Evolutionary conservation across 2,797 vertebrate genomes (phyloP).

Genomic region (Dicrostonyx torquatus): DNA sequence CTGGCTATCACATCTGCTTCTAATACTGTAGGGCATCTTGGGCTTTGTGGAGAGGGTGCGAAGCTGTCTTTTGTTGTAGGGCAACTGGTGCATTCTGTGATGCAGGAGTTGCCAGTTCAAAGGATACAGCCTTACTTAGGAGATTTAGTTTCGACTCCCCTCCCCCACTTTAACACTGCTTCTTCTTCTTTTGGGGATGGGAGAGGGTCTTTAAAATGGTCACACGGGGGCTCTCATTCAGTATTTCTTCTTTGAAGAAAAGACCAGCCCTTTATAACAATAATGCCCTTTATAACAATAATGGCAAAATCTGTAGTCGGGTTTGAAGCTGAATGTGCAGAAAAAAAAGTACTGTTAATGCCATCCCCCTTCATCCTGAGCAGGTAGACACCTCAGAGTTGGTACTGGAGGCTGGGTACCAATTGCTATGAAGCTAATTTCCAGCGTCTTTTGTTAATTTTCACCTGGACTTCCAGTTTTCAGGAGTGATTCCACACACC

Average conservation of each 20-base stretch:
- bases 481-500: conserved; percentile 77
- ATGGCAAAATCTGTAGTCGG: conserved; percentile 79
- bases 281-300: conserved; percentile 80
- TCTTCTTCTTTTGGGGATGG: conserved; percentile 73
- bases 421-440: conserved; percentile 83
- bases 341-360: conserved; percentile 75
- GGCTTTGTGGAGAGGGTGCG: conserved; percentile 74
- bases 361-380: conserved; percentile 65
- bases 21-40: conserved; percentile 75
- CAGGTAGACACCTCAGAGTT: conserved; percentile 80
- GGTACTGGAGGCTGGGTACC: conserved; percentile 78
- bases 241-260: conserved; percentile 65
- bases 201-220: conserved; percentile 75
- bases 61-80: conserved; percentile 76
- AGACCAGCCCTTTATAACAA: conserved; percentile 77
- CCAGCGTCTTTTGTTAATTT: conserved; percentile 84
- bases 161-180: conserved; percentile 55
- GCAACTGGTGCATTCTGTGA: conserved; percentile 74
- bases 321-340: conserved; percentile 78
- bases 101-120: conserved; percentile 79
- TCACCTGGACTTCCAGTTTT: conserved; percentile 64
- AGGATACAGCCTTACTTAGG: conserved; percentile 76
- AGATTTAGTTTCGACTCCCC: conserved; percentile 51
- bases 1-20: conserved; percentile 78
- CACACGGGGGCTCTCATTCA: conserved; percentile 39